phyloP scores from a whole-genome alignment of 2,797 vertebrate genomes.

The Hyperoplus immaculatus region DNA sequence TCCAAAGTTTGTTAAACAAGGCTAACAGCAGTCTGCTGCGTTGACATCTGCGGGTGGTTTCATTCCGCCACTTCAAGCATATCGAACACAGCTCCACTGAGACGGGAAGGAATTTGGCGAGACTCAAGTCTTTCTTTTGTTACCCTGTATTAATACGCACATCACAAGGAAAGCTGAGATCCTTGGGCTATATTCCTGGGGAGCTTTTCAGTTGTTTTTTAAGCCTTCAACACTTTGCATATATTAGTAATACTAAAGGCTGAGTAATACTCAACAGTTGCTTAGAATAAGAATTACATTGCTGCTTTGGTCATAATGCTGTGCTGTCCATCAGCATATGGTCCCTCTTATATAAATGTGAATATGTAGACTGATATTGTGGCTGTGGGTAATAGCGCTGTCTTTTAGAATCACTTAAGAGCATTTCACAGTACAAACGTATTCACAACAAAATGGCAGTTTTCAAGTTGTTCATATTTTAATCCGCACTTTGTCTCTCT shows the following conservation, averaged over 20 bases:
- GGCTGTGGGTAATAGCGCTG: slow-evolving; percentile 16
- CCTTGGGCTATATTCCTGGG: slow-evolving; percentile 56
- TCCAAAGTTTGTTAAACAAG: slow-evolving; percentile 48
- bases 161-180: slow-evolving; percentile 45
- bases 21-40: slow-evolving; percentile 51
- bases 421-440: slow-evolving; percentile 43
- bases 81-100: slow-evolving; percentile 52
- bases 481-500: slow-evolving; percentile 79
- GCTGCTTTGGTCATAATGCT: slow-evolving; percentile 29
- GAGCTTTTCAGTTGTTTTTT: slow-evolving; percentile 61
- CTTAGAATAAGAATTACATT: slow-evolving; percentile 56
- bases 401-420: slow-evolving; percentile 21
- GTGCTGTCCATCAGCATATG: slow-evolving; percentile 35
- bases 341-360: slow-evolving; percentile 6
- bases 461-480: slow-evolving; percentile 84
- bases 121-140: slow-evolving; percentile 63
- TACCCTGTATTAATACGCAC: slow-evolving; percentile 63
- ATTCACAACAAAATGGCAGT: slow-evolving; percentile 64
- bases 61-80: slow-evolving; percentile 60
- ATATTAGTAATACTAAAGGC: slow-evolving; percentile 65
- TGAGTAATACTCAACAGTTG: slow-evolving; percentile 51
- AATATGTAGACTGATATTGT: slow-evolving; percentile 35
- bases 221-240: slow-evolving; percentile 67
- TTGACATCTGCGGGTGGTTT: slow-evolving; percentile 51
- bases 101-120: slow-evolving; percentile 39